Evolutionary conservation across 2,888 invertebrate genomes (phyloP).

Genomic region (Mythimna vitellina): DNA sequence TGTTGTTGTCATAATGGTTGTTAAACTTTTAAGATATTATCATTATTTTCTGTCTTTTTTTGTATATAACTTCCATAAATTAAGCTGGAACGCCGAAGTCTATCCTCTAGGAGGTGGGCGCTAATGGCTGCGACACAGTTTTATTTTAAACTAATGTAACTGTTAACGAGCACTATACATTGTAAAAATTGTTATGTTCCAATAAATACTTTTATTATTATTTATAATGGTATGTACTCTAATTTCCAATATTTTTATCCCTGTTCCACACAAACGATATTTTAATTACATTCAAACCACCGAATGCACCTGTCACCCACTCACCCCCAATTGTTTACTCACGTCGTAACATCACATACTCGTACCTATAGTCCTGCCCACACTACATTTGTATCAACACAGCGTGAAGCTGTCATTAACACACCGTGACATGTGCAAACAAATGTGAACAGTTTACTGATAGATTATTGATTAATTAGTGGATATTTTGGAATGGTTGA

Average conservation of each 20-base stretch:
- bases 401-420: slow-evolving; percentile 63
- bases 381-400: slow-evolving; percentile 34
- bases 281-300: slow-evolving; percentile 34
- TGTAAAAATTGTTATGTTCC: too few species aligned
- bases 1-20: too few species aligned
- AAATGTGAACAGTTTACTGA: slow-evolving; percentile 66
- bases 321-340: slow-evolving; percentile 22
- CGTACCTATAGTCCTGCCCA: slow-evolving; percentile 11
- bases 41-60: too few species aligned
- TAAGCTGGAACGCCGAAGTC: too few species aligned
- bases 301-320: slow-evolving; percentile 16
- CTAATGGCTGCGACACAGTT: too few species aligned
- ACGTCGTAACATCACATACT: slow-evolving; percentile 15
- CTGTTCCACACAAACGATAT: background rate
- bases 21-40: too few species aligned
- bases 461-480: slow-evolving; percentile 47
- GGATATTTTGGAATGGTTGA: background rate
- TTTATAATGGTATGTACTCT: too few species aligned
- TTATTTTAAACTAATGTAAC: too few species aligned
- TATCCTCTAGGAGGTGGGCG: too few species aligned
- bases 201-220: too few species aligned
- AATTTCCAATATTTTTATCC: background rate
- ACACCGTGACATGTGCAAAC: slow-evolving; percentile 57
- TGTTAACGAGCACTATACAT: too few species aligned
- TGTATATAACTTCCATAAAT: too few species aligned